Evolutionary conservation across 2,113 vertebrate genomes (phyloP).

Genomic region (Spheniscus mendiculus): DNA sequence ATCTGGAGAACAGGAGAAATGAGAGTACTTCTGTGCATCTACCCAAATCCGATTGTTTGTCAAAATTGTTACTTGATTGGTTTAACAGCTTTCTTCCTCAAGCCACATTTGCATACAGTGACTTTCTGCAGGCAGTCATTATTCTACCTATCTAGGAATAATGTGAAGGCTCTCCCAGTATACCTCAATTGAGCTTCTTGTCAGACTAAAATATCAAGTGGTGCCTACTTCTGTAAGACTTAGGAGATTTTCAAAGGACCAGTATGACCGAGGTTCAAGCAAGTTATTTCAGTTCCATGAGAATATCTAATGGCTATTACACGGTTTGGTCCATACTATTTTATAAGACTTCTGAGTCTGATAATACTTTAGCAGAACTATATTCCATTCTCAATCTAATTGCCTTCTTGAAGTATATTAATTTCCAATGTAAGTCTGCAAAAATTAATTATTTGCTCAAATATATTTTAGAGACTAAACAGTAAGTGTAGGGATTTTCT

Average conservation of each 20-base stretch:
- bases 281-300: background rate
- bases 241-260: background rate
- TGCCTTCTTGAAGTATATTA: background rate
- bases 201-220: background rate
- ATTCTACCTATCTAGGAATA: background rate
- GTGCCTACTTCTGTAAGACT: background rate
- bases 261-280: background rate
- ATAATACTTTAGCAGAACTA: background rate
- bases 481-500: background rate
- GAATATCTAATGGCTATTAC: background rate
- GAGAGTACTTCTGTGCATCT: background rate
- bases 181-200: background rate
- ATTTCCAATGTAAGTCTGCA: background rate
- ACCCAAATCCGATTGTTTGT: rapidly evolving
- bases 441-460: background rate
- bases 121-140: background rate
- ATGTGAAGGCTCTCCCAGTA: background rate
- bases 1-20: background rate
- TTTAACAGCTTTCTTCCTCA: background rate
- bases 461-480: background rate
- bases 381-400: background rate
- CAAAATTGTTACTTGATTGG: background rate
- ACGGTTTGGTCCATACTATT: background rate
- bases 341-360: background rate
- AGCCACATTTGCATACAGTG: background rate